These are phyloP conservation scores for Steinernema feltiae DNA, from an alignment of 1,140 invertebrate species.

Conservation along the genomic window DNA sequence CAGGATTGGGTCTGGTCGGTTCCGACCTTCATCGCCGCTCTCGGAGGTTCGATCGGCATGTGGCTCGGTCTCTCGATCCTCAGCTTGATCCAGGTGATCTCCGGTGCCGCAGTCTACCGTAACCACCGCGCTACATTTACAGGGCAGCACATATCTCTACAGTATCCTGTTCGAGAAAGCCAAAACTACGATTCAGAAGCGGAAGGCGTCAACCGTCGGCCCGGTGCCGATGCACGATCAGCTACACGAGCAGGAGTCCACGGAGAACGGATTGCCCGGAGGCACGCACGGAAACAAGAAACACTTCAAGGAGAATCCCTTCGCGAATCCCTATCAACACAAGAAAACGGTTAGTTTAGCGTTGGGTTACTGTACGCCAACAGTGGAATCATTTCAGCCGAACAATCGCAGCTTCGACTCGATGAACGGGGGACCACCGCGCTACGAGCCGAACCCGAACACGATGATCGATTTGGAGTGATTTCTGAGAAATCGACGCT, in stretches of 20 bases:
- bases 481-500: no score
- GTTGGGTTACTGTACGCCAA: not conserved
- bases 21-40: conserved; percentile 33
- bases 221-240: not conserved
- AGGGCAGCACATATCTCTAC: conserved; percentile 55
- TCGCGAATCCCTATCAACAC: conserved; percentile 43
- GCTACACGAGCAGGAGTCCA: not conserved
- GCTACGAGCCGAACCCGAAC: not conserved
- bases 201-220: not conserved
- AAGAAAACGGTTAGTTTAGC: conserved; percentile 26
- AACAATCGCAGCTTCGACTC: not conserved
- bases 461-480: not conserved
- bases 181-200: conserved; percentile 40
- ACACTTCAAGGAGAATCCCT: conserved; percentile 41
- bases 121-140: not conserved
- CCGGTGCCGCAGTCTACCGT: not conserved
- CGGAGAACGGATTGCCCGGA: no score
- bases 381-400: not conserved
- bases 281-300: not conserved
- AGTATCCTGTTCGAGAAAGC: conserved; percentile 43
- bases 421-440: not conserved
- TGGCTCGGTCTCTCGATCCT: conserved; percentile 41
- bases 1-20: conserved; percentile 44
- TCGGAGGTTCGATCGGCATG: conserved; percentile 44
- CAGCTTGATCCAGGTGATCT: conserved; percentile 42